Evolutionary conservation across 2,797 vertebrate species (phyloP).

Genomic region (Dromococcyx pavoninus): DNA sequence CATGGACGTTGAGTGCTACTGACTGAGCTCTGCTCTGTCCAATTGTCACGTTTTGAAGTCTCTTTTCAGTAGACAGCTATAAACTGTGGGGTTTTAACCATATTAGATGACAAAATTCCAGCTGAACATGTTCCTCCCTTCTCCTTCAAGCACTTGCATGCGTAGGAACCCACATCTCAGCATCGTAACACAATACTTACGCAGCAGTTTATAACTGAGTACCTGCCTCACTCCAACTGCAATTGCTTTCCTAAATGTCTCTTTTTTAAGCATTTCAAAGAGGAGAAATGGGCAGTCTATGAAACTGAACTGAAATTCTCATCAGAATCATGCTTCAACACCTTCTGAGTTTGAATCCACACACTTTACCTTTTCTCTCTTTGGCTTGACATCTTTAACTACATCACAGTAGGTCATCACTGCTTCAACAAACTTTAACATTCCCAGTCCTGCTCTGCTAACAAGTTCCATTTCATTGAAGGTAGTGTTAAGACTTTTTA

Average conservation of each 20-base stretch:
- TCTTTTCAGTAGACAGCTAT: no score
- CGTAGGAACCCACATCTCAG: no score
- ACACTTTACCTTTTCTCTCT: constrained; percentile 88
- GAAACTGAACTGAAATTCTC: background rate
- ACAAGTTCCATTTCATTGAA: constrained; percentile 92
- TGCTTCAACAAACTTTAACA: constrained; percentile 95
- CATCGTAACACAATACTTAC: no score
- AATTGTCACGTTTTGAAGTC: background rate
- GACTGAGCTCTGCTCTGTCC: background rate
- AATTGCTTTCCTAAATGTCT: background rate
- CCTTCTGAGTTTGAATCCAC: background rate
- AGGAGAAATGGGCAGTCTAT: background rate
- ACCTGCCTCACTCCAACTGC: no score
- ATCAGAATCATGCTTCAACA: background rate
- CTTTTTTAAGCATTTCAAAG: background rate
- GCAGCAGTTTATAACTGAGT: no score
- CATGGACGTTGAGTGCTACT: background rate
- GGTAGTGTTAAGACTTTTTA: constrained; percentile 88
- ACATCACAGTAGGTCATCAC: constrained; percentile 95
- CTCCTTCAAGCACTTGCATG: no score
- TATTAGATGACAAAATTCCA: no score
- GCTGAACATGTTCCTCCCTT: no score
- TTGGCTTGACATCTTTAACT: constrained; percentile 90
- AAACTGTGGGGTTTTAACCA: no score
- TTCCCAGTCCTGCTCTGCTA: constrained; percentile 93